These are phyloP conservation scores for Liolophura sinensis DNA, from an alignment of 1,140 invertebrate species.

Conservation along the genomic window DNA sequence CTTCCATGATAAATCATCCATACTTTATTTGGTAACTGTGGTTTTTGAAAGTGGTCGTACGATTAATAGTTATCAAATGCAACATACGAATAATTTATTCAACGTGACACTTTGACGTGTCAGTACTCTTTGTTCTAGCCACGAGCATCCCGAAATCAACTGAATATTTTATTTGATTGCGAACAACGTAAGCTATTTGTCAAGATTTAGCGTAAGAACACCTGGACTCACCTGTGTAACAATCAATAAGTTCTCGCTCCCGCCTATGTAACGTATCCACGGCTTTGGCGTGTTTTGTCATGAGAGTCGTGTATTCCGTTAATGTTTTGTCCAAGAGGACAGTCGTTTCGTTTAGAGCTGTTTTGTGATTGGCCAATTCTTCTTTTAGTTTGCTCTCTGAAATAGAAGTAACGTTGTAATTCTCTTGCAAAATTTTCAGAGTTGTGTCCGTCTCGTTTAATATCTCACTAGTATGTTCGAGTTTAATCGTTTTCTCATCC, in stretches of 20 bases:
- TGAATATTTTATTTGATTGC: too few species aligned
- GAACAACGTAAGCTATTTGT: too few species aligned
- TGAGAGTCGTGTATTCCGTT: constrained; percentile 18
- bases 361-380: constrained; percentile 27
- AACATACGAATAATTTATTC: too few species aligned
- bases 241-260: constrained; percentile 36
- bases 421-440: background rate
- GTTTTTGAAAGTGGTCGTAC: too few species aligned
- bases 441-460: constrained; percentile 19
- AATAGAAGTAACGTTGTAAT: background rate
- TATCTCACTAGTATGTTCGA: constrained; percentile 15
- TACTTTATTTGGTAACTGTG: too few species aligned
- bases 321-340: constrained; percentile 12
- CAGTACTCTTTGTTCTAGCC: too few species aligned
- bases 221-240: constrained; percentile 32
- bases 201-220: background rate
- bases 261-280: constrained; percentile 21
- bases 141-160: too few species aligned
- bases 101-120: too few species aligned
- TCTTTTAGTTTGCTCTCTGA: constrained; percentile 39
- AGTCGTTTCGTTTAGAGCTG: constrained; percentile 23
- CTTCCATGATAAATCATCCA: too few species aligned
- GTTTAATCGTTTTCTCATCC: constrained; percentile 30
- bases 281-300: constrained; percentile 12
- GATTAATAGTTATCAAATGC: too few species aligned